Base-by-base conservation (phyloP, 1,140 invertebrate species). In the Pantala flavescens region DNA sequence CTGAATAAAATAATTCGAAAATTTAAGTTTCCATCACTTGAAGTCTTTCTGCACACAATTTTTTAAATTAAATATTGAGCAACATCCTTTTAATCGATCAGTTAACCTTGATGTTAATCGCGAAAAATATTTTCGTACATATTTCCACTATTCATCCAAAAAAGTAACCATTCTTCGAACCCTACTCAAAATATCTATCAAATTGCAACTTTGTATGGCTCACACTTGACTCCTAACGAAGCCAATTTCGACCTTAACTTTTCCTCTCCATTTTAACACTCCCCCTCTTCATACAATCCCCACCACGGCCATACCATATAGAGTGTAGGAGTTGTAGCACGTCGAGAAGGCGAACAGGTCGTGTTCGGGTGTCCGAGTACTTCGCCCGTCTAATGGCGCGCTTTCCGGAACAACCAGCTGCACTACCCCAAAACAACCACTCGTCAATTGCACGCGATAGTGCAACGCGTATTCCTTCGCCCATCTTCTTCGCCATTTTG, bases 341-440 rank as follows among this genome's bases (percentile, higher is more conserved):
- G 49, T 63, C 49, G 49, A 63, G 49, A 63, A 36, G 49, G 49
- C 49, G 49, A 63, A 63, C 49, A 63, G 49, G 49, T 63, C 49
- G n/a, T 63, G 49, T 63, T 63, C 49, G 16, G 49, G 14, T 63
- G 49, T 63, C 49, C 49, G 16, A 63, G 49, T 16, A 21, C 49
- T 63, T 12, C 49, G 49, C 3, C 16, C 14, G 14, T 63, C 49
- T 63, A 63, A 63, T 63, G 49, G 49, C 49, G 49, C 49, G 2
- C 12, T 63, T 63, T 63, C 49, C 49, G n/a, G 49, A 63, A 63
- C 49, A 63, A 63, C 49, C 49, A 63, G n/a, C n/a, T 63, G 49
- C 49, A 63, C n/a, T 63, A 3, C 49, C 49, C 49, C 49, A 12
- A 63, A 63, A 19, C 49, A 16, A 16, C 49, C 2, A 21, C 3